These are phyloP conservation scores for Bujurquina vittata DNA, from an alignment of 2,113 vertebrate genomes.

Conservation along the genomic window DNA sequence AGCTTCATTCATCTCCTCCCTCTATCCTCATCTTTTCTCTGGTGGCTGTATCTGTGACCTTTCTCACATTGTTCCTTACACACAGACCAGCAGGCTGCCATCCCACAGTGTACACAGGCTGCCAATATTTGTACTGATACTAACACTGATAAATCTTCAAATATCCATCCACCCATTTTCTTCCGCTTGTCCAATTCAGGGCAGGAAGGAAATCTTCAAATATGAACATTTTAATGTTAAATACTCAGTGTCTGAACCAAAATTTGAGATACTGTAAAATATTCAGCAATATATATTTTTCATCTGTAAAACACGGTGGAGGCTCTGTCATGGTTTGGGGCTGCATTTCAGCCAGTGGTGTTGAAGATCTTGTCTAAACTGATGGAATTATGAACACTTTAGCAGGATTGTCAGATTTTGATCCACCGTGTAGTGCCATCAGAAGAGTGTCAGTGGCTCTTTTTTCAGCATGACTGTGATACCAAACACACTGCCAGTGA, in stretches of 20 bases:
- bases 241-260: background rate
- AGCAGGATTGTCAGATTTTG: background rate
- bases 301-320: background rate
- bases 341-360: background rate
- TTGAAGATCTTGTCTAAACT: background rate
- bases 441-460: background rate
- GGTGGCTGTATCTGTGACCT: constrained; percentile 36
- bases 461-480: background rate
- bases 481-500: background rate
- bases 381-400: background rate
- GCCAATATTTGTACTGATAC: background rate
- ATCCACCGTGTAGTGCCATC: background rate
- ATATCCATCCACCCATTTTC: background rate
- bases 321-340: background rate
- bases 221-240: background rate
- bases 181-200: too few relatives aligned
- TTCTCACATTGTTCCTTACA: constrained; percentile 1
- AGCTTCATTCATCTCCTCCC: constrained; percentile 23
- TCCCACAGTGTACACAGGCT: background rate
- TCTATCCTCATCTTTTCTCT: constrained; percentile 30
- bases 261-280: background rate
- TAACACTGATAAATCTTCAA: background rate
- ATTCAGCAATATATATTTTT: background rate
- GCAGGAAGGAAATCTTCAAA: background rate
- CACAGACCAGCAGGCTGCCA: background rate